Base-by-base conservation (phyloP, 2,797 vertebrate genomes). In the Kryptopterus vitreolus region DNA sequence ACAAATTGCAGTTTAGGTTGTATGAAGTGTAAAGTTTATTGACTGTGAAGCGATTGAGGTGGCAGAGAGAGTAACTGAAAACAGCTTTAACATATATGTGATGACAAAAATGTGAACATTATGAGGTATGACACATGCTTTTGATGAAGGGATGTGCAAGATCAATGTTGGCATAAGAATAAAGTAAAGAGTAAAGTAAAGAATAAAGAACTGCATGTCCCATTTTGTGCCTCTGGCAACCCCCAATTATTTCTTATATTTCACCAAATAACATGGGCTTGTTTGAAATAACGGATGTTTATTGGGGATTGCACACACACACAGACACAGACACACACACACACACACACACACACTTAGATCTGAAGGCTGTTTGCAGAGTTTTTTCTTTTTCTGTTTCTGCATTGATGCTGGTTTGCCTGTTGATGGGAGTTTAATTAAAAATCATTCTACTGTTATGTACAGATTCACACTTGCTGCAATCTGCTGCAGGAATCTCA, bases 391-490 rank as follows among this genome's bases (percentile, higher is more conserved):
- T 26, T 57, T 13, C n/a, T 55, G n/a, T 73, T 55, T 71, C 61
- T 55, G n/a, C 58, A 53, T 50, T 12, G 59, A 57, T 46, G 70
- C 78, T 74, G 55, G 71, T 58, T 80, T 74, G 52, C 66, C 33
- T 80, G 35, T 31, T 24, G 18, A 66, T 66, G 35, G 52, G 12
- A 26, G 50, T 74, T 46, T 75, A 66, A 72, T 80, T 65, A 63
- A 63, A 48, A 81, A 63, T 38, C 20, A 78, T 76, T 55, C 53
- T 52, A 52, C 66, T 22, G 26, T 65, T 74, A 74, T 71, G 68
- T 83, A 35, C 66, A 55, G 76, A 77, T 81, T 75, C 73, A 69
- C 77, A 74, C 66, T 48, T 20, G 13, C 72, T 73, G 71, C 83
- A 81, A 81, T 77, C 61, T 72, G 61, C 52, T 24, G 26, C 16